Percentiles rank a stretch among this genome's conserved stretches.
These are phyloP conservation scores for Rhizoglyphus robini DNA, from an alignment of 1,140 invertebrate species.

Conservation along the genomic window DNA sequence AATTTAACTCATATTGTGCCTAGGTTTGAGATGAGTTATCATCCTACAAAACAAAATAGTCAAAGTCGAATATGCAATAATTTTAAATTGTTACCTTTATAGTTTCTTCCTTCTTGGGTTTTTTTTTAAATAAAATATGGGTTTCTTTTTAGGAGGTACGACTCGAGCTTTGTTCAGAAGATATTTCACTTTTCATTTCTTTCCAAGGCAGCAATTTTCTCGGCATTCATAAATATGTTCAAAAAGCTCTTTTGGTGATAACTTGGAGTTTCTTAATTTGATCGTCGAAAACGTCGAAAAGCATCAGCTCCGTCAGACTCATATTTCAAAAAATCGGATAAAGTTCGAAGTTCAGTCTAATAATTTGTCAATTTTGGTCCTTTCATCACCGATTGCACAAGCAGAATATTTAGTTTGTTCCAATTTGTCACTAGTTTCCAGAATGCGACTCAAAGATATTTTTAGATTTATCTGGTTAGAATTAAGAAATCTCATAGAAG, in stretches of 20 bases:
- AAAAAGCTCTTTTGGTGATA: constrained; percentile 54
- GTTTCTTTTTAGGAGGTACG: constrained; percentile 34
- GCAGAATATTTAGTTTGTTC: constrained; percentile 36
- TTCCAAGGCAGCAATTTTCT: constrained; percentile 71
- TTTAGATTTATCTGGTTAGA: constrained; percentile 50
- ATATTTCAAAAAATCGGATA: constrained; percentile 31
- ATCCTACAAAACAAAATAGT: background rate
- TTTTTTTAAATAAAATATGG: too few species aligned
- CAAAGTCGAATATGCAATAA: background rate
- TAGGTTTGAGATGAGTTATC: background rate
- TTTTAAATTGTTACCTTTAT: constrained; percentile 21
- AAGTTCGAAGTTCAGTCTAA: constrained; percentile 42
- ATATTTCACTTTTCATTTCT: constrained; percentile 88
- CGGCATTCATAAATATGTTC: constrained; percentile 61
- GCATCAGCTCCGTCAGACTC: constrained; percentile 30
- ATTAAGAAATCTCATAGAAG: too few species aligned
- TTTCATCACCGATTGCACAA: constrained; percentile 52
- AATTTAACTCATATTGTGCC: too few species aligned
- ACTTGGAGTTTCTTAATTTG: constrained; percentile 43
- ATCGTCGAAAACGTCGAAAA: constrained; percentile 24
- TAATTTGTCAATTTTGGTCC: constrained; percentile 58
- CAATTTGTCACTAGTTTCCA: constrained; percentile 40
- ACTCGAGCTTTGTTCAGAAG: constrained; percentile 67
- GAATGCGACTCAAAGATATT: constrained; percentile 43
- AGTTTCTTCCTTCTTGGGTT: constrained; percentile 26